Evolutionary conservation across 2,113 vertebrate species (phyloP).

Genomic region (Planiliza haematocheilus): DNA sequence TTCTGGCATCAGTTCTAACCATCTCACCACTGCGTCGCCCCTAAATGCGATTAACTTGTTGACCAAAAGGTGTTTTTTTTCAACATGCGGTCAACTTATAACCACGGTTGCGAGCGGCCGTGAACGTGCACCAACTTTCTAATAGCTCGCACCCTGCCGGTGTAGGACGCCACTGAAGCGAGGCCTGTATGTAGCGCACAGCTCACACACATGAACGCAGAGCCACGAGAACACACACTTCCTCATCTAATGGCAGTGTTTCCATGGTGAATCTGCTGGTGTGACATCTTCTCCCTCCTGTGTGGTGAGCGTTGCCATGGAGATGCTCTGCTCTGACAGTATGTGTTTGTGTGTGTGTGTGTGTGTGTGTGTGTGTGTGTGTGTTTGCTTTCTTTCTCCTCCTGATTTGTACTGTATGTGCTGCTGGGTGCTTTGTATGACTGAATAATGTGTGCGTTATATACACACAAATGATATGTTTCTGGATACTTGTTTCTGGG

Average conservation of each 20-base stretch:
- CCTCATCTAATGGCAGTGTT: conserved; percentile 78
- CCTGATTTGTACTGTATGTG: conserved; percentile 37
- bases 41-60: no score
- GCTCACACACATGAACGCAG: conserved; percentile 48
- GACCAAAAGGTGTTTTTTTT: no score
- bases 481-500: background rate
- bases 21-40: no score
- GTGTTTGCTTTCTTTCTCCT: conserved; percentile 48
- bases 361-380: conserved; percentile 11
- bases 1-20: no score
- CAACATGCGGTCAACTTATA: no score
- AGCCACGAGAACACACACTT: conserved; percentile 64
- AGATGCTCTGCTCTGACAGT: conserved; percentile 73
- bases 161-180: background rate
- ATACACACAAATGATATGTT: no score
- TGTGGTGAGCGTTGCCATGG: conserved; percentile 77
- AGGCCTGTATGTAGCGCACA: conserved; percentile 19
- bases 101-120: no score
- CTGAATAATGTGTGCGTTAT: background rate
- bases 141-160: no score
- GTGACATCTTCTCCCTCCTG: conserved; percentile 78
- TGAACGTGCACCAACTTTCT: no score
- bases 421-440: background rate
- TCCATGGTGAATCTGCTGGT: conserved; percentile 81
- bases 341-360: no score